Percentiles rank a stretch among this genome's conserved stretches.
phyloP scores from a whole-genome alignment of 2,113 vertebrate species.

The Heliornis fulica region DNA sequence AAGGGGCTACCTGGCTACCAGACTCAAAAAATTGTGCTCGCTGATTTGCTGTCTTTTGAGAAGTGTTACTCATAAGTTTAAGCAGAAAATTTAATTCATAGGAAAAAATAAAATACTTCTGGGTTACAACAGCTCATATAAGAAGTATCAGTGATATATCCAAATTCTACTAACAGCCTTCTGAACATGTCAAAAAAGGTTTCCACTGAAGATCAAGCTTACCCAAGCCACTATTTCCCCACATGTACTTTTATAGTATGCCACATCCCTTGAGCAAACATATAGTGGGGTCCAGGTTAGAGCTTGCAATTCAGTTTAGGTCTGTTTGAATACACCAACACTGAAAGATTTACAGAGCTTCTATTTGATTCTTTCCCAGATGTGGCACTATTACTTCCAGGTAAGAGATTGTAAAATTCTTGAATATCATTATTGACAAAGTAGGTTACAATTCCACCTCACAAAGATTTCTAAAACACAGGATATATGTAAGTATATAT shows the following conservation, averaged over 20 bases:
- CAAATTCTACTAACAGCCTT: neutral
- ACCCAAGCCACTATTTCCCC: neutral
- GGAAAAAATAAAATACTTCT: neutral
- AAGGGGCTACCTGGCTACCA: neutral
- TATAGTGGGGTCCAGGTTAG: fast-evolving
- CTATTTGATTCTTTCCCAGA: neutral
- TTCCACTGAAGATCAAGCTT: neutral
- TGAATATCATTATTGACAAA: neutral
- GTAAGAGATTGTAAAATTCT: neutral
- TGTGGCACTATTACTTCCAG: neutral
- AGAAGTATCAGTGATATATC: neutral
- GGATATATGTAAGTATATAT: too few relatives aligned
- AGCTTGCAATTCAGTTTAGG: neutral
- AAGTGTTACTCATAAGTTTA: neutral
- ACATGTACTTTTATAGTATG: neutral
- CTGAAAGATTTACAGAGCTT: neutral
- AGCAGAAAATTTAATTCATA: neutral
- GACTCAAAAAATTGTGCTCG: neutral
- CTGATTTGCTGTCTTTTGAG: neutral
- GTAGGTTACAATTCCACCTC: neutral
- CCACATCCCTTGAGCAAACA: neutral
- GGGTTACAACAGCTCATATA: neutral
- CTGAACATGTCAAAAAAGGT: neutral
- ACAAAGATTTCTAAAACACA: neutral
- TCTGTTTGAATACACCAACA: neutral